phyloP scores from a whole-genome alignment of 2,888 invertebrate genomes.

The Thumatha senex region DNA sequence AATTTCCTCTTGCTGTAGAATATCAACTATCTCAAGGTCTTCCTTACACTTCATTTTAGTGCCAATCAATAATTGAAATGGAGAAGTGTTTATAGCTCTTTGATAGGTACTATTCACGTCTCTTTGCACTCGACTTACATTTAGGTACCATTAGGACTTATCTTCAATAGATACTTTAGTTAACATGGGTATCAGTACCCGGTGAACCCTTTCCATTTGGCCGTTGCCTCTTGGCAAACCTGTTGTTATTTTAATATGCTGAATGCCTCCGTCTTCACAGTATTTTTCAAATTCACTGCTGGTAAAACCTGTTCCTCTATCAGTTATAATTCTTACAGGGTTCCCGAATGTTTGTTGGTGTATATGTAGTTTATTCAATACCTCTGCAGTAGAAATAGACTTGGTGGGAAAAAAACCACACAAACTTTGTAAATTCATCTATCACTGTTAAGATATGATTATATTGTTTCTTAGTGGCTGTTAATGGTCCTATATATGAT shows the following conservation, averaged over 20 bases:
- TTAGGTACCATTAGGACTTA: constrained; percentile 11
- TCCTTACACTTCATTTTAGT: constrained; percentile 22
- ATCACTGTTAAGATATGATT: constrained; percentile 6
- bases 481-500: constrained; percentile 10
- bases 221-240: constrained; percentile 10
- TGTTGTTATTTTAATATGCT: constrained; percentile 4
- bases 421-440: constrained; percentile 6
- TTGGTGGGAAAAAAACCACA: constrained; percentile 7
- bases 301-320: constrained; percentile 5
- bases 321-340: neutral
- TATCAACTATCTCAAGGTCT: no score
- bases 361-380: neutral
- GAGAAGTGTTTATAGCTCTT: constrained; percentile 23
- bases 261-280: constrained; percentile 3
- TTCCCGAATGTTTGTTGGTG: constrained; percentile 6
- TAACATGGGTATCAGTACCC: constrained; percentile 16
- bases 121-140: constrained; percentile 6
- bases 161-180: constrained; percentile 21
- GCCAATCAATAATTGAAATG: constrained; percentile 21
- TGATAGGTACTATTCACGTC: constrained; percentile 27
- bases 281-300: neutral
- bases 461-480: constrained; percentile 4
- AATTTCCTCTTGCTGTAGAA: no score
- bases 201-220: constrained; percentile 7
- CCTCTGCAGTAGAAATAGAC: constrained; percentile 2